Evolutionary conservation across 2,888 invertebrate species (phyloP).

Genomic region (Agrilus biguttatus): DNA sequence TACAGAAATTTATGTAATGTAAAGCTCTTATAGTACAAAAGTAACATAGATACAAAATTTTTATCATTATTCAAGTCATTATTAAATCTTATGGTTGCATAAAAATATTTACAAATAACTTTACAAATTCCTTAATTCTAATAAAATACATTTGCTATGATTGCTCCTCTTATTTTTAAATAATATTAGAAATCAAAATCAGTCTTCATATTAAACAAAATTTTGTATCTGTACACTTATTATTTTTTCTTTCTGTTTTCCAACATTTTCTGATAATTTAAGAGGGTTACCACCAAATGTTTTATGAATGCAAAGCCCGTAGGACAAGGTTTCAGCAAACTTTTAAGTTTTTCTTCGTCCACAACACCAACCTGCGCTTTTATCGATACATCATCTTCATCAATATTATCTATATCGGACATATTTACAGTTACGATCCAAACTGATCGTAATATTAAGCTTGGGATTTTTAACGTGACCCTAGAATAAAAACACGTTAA

Average conservation of each 20-base stretch:
- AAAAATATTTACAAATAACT: too few species aligned
- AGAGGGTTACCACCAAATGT: constrained; percentile 5
- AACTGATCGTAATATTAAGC: constrained; percentile 1
- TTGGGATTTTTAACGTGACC: constrained; percentile 3
- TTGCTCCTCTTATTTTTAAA: too few species aligned
- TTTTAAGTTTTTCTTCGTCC: constrained; percentile 6
- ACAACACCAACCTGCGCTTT: constrained; percentile 4
- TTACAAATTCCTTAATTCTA: too few species aligned
- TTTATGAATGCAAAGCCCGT: constrained; percentile 6
- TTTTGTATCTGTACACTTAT: neutral
- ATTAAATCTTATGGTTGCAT: too few species aligned
- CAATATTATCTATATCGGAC: constrained; percentile 7
- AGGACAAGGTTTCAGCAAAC: constrained; percentile 5
- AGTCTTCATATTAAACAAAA: too few species aligned
- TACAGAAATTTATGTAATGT: too few species aligned
- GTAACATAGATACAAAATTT: too few species aligned
- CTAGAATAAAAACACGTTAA: constrained; percentile 3
- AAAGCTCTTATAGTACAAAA: too few species aligned
- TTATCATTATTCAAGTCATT: too few species aligned
- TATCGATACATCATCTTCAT: constrained; percentile 4
- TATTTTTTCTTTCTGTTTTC: constrained; percentile 1
- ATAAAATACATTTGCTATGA: too few species aligned
- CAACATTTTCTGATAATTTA: constrained; percentile 4
- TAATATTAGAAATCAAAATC: too few species aligned
- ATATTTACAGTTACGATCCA: constrained; percentile 8